A percentile compares a stretch with the other conserved stretches of the same genome.
phyloP scores from a whole-genome alignment of 2,113 vertebrate species.

The Myotis davidii region DNA sequence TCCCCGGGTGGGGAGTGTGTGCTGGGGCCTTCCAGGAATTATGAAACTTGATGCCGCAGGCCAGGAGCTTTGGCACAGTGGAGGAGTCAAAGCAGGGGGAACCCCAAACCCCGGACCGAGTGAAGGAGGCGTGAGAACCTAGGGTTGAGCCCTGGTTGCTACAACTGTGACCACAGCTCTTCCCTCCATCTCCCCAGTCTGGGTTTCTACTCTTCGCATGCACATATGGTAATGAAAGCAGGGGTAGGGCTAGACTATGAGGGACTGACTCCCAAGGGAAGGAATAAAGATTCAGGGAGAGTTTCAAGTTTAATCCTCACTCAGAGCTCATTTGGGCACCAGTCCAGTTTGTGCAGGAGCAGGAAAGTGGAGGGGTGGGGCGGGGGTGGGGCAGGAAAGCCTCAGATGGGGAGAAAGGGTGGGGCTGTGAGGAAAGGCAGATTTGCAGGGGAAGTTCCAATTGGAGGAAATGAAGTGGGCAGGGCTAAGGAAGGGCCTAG shows the following conservation, averaged over 20 bases:
- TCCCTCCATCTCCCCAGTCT: not conserved
- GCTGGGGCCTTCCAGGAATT: constrained; percentile 81
- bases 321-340: not conserved
- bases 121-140: not conserved
- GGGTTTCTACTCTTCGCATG: not conserved
- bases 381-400: not conserved
- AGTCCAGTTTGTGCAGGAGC: not conserved
- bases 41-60: constrained; percentile 68
- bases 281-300: not conserved
- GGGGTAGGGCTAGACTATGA: not conserved
- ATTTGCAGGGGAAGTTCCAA: constrained; percentile 16
- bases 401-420: constrained; percentile 20
- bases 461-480: constrained; percentile 55
- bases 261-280: not conserved
- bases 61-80: constrained; percentile 4
- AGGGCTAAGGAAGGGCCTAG: constrained; percentile 14
- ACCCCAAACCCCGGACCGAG: constrained; percentile 42
- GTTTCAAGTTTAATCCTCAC: not conserved
- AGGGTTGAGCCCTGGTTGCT: not conserved
- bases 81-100: constrained; percentile 50
- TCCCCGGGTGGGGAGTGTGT: constrained; percentile 72
- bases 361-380: not conserved
- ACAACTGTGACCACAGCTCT: not conserved
- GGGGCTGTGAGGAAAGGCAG: not conserved
- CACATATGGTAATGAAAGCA: not conserved